A percentile compares a stretch with the other conserved stretches of the same genome.
phyloP scores from a whole-genome alignment of 2,888 invertebrate species.

The Lochmaea capreae region DNA sequence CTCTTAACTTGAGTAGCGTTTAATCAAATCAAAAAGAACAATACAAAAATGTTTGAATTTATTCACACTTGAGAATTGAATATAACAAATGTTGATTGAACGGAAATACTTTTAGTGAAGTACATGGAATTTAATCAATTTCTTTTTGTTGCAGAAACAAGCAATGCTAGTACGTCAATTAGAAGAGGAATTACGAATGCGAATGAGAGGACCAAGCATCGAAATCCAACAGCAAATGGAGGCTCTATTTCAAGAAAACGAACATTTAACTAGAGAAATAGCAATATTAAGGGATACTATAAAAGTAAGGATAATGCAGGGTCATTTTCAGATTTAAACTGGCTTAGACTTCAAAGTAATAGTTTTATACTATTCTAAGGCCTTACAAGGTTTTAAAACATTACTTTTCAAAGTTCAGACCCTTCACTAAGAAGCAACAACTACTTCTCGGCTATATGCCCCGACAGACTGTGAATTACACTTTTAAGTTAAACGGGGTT shows the following conservation, averaged over 20 bases:
- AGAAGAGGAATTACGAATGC: slow-evolving; percentile 89
- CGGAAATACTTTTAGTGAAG: no score
- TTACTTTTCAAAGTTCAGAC: no score
- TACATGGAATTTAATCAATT: neutral
- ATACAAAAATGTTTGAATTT: neutral
- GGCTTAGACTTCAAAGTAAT: no score
- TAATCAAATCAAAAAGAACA: neutral
- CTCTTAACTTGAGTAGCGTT: no score
- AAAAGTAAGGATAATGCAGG: slow-evolving; percentile 71
- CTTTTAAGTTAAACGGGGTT: no score
- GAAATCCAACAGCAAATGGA: slow-evolving; percentile 95
- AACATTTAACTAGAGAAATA: slow-evolving; percentile 92
- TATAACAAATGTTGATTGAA: no score
- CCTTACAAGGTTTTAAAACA: no score
- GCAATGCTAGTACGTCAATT: slow-evolving; percentile 93
- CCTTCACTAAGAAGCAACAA: no score
- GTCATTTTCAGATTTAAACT: neutral
- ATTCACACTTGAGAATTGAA: no score
- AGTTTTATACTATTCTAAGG: no score
- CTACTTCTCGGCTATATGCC: neutral
- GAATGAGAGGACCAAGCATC: slow-evolving; percentile 90
- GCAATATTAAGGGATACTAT: slow-evolving; percentile 93
- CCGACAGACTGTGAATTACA: no score
- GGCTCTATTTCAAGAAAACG: slow-evolving; percentile 91
- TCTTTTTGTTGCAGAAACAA: slow-evolving; percentile 82